Evolutionary conservation across 1,140 invertebrate genomes (phyloP).

Genomic region (Cydia splendana): DNA sequence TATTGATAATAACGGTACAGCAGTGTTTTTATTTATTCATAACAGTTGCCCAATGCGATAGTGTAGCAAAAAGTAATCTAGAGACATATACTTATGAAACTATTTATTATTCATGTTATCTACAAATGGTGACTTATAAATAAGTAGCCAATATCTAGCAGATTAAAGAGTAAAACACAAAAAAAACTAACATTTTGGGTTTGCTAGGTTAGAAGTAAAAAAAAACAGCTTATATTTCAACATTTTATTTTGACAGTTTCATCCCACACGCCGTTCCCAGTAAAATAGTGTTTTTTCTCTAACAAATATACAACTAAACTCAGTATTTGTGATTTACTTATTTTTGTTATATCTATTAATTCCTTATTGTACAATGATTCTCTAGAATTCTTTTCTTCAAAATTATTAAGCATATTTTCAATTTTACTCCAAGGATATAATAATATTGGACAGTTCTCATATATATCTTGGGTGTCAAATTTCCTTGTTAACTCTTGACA

Average conservation of each 20-base stretch:
- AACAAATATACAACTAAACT: constrained; percentile 78
- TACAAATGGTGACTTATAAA: too few species aligned
- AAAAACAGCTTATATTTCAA: not conserved
- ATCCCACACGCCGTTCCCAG: constrained; percentile 79
- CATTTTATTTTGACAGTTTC: constrained; percentile 6
- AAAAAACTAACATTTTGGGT: too few species aligned
- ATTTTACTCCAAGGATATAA: constrained; percentile 81
- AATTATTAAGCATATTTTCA: constrained; percentile 49
- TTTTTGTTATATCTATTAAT: constrained; percentile 48
- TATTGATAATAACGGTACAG: too few species aligned
- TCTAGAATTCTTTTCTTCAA: constrained; percentile 51
- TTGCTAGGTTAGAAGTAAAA: not conserved
- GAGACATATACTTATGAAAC: too few species aligned
- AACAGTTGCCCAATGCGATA: too few species aligned
- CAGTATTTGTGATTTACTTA: constrained; percentile 70
- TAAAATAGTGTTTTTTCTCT: constrained; percentile 80
- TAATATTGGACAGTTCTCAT: constrained; percentile 78
- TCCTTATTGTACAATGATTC: constrained; percentile 47
- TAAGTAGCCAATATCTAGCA: too few species aligned
- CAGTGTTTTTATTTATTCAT: too few species aligned
- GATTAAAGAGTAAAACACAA: too few species aligned
- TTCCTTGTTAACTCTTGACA: constrained; percentile 70
- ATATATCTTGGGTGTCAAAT: constrained; percentile 78
- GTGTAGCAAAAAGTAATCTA: too few species aligned
- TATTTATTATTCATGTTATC: too few species aligned